Evolutionary conservation across 2,888 invertebrate genomes (phyloP), one percentile per base, ranked within the genome.

Genomic region (Gonocerus acuteangulatus): DNA sequence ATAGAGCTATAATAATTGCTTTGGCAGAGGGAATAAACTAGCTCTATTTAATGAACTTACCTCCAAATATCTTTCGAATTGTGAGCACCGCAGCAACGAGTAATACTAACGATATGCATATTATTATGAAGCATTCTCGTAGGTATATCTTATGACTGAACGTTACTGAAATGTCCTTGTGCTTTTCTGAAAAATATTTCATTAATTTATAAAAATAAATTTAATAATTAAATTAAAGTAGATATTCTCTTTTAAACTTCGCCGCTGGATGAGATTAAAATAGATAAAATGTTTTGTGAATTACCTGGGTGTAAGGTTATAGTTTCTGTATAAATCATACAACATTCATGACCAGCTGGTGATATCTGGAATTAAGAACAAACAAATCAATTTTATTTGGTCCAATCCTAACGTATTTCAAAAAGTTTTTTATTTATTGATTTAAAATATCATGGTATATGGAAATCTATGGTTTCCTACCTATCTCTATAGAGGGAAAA

Each of bases 281-380:
- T n/a, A n/a, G n/a, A n/a, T n/a, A n/a, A n/a, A n/a, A n/a, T n/a
- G n/a, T n/a, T n/a, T n/a, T n/a, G n/a, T n/a, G n/a, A 39, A 11
- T 11, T 27, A 57, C 57, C 57, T 45, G 23, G 18, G 7, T 21
- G 9, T 22, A 57, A 44, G 15, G 16, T 4, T 22, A 57, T 27
- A 7, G 57, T 45, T 45, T 57, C 45, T 1, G 57, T 57, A 13
- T 57, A 57, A 16, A 57, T 57, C 44, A 57, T 34, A 27, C 57
- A 57, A 11, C 57, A 57, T 45, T 57, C 57, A 45, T 57, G 57
- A 15, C n/a, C 16, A 18, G 47, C 32, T 18, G 45, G 44, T 18
- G 44, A 47, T 44, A 57, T 57, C 57, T 57, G 47, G 15, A 32
- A 57, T 16, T 19, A 2, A 44, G n/a, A n/a, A n/a, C n/a, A n/a